These are phyloP conservation scores for Sebastes aleutianus DNA, from an alignment of 2,797 vertebrate genomes.

Conservation along the genomic window DNA sequence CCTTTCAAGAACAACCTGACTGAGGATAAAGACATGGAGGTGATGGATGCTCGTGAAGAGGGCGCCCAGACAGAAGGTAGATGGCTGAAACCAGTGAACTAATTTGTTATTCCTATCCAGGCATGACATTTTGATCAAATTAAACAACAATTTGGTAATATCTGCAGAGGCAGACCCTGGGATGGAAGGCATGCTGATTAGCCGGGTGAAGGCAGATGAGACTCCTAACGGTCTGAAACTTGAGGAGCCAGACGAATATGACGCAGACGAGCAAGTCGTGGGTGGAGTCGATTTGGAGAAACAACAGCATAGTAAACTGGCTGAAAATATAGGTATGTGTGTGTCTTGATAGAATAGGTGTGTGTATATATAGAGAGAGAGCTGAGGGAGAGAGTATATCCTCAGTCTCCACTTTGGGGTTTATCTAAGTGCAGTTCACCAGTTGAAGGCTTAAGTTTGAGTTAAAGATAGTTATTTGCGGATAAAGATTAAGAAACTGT, in stretches of 20 bases:
- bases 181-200: conserved; percentile 59
- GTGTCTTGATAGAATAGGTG: background rate
- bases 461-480: background rate
- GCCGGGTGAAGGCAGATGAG: conserved; percentile 38
- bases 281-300: conserved; percentile 52
- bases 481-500: background rate
- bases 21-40: conserved; percentile 45
- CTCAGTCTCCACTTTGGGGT: background rate
- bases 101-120: background rate
- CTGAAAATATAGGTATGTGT: conserved; percentile 60
- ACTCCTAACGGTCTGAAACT: conserved; percentile 26
- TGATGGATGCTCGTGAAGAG: conserved; percentile 56
- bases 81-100: background rate
- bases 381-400: background rate
- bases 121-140: background rate
- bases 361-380: background rate
- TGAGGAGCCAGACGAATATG: conserved; percentile 63
- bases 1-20: conserved; percentile 40
- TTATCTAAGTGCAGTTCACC: background rate
- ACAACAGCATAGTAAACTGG: conserved; percentile 28
- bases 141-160: background rate
- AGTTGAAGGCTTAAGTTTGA: background rate
- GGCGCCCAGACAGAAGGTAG: conserved; percentile 59
- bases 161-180: conserved; percentile 49
- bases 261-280: conserved; percentile 55